Evolutionary conservation across 1,140 invertebrate species (phyloP), one percentile per base, ranked within the genome.

Genomic region (Callitettix versicolor): DNA sequence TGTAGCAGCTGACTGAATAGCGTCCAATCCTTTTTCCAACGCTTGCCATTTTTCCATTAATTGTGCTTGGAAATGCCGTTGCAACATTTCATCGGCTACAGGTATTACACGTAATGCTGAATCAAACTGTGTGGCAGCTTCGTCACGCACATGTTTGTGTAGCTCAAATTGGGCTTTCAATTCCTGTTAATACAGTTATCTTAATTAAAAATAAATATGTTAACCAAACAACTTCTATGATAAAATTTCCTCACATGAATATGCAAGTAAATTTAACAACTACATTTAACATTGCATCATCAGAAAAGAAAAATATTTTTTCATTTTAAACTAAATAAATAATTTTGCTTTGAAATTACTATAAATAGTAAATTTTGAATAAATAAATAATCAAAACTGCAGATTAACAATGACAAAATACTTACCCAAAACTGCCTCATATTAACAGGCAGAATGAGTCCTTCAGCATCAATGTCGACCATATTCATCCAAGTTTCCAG

Each of bases 91-190:
- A 64, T 92, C 88, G 2, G 84, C 79, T 22, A 91, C 71, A 0
- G 85, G 82, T 11, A 92, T 74, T 6, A 86, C 81, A 68, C 82
- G 76, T 49, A 91, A 66, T 0, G 87, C 81, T 58, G 84, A 81
- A 59, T 91, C 85, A 63, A 91, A 83, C 50, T 81, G 79, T 18
- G 77, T 71, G 18, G 77, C 77, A 0, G 82, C 79, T 63, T 90
- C 85, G 49, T 81, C 82, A 48, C 79, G 76, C 22, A 88, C 76
- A 47, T 81, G 82, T 60, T 87, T 88, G 64, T 90, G 79, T n/a
- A 89, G 79, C 73, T 90, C 88, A 62, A 87, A 85, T 62, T 91
- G 86, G 0, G 87, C 88, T 69, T 88, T 91, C 36, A 92, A 68
- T 71, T 91, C 88, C 80, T 82, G 60, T n/a, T n/a, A n/a, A n/a